These are phyloP conservation scores for Agelaius tricolor DNA, from an alignment of 2,113 vertebrate species.

Conservation along the genomic window DNA sequence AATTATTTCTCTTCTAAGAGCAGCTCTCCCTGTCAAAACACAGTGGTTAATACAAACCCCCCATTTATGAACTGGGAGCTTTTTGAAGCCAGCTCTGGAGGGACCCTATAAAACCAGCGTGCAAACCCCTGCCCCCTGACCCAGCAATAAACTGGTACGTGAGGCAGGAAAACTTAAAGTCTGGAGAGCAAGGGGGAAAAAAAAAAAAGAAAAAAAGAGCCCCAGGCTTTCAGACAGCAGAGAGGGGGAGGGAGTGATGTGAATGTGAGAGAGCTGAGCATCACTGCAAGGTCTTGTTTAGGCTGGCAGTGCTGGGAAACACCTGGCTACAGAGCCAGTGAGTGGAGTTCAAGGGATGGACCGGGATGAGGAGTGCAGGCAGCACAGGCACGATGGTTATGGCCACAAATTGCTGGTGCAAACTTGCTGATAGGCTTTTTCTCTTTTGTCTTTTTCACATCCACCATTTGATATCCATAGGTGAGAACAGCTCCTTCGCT, in stretches of 20 bases:
- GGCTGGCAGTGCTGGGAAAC: neutral
- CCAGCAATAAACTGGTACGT: conserved; percentile 28
- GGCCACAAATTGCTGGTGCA: neutral
- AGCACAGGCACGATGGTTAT: neutral
- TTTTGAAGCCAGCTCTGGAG: conserved; percentile 16
- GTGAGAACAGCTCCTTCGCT: neutral
- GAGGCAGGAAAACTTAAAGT: conserved; percentile 51
- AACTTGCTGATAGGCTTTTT: neutral
- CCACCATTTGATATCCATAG: neutral
- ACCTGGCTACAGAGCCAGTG: neutral
- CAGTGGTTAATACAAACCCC: neutral
- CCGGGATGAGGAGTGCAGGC: neutral
- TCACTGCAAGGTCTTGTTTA: conserved; percentile 39
- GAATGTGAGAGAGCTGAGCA: neutral
- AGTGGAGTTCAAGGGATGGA: neutral
- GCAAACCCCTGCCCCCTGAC: conserved; percentile 30
- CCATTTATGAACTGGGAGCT: conserved; percentile 30
- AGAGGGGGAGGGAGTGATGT: neutral
- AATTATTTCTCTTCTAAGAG: conserved; percentile 18
- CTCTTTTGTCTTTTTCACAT: neutral
- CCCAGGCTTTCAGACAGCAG: conserved; percentile 29
- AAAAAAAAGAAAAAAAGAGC: neutral
- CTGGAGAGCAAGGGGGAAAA: neutral
- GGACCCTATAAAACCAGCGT: conserved; percentile 36
- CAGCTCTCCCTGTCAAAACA: neutral